Percentiles rank a stretch among this genome's conserved stretches.
Evolutionary conservation across 2,113 vertebrate genomes (phyloP).

Genomic region (Setophaga petechia): DNA sequence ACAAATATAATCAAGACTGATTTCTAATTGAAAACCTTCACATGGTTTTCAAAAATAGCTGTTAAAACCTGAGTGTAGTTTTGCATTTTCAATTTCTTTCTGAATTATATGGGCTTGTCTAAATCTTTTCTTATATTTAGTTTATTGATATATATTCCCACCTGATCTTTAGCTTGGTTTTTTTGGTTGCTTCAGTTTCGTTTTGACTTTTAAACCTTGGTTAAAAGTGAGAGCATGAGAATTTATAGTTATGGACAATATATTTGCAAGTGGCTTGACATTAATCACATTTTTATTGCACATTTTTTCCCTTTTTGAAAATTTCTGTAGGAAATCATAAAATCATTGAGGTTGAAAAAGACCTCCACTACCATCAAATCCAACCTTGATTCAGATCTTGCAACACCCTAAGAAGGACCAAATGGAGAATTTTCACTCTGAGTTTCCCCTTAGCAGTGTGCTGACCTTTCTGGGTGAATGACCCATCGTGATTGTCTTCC

Average conservation of each 20-base stretch:
- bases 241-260: not conserved
- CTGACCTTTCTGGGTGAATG: not conserved
- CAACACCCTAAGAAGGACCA: not conserved
- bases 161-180: not conserved
- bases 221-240: not conserved
- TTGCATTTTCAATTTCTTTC: not conserved
- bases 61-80: not conserved
- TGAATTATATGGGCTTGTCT: not conserved
- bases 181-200: not conserved
- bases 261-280: not conserved
- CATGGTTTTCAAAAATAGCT: not conserved
- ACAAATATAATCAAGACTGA: slow-evolving; percentile 26
- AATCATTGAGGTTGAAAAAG: not conserved
- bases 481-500: not conserved
- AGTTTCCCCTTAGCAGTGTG: not conserved
- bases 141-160: not conserved
- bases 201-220: not conserved
- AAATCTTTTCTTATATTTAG: not conserved
- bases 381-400: not conserved
- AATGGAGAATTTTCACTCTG: not conserved
- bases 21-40: slow-evolving; percentile 24
- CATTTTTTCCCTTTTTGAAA: not conserved
- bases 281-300: not conserved
- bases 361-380: not conserved
- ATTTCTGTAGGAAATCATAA: not conserved